Conservation (phyloP, 1,140 invertebrate genomes). For the Panagrolaimus sp. region DNA sequence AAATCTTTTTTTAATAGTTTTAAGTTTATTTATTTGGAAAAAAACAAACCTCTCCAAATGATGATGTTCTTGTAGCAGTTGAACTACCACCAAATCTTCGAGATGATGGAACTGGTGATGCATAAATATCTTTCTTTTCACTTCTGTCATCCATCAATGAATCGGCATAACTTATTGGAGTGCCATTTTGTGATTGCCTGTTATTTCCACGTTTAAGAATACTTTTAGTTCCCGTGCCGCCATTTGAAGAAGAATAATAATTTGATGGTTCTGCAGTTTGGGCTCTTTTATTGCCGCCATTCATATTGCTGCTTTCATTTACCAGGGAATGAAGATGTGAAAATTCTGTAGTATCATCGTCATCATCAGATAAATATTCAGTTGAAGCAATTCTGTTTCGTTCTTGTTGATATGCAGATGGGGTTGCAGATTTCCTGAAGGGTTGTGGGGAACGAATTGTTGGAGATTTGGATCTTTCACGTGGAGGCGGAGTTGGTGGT, state of each 20-base stretch:
- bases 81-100: no score
- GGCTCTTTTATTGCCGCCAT: no score
- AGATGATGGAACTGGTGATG: no score
- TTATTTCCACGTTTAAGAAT: constrained; percentile 2
- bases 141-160: no score
- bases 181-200: no score
- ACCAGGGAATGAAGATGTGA: neutral
- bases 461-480: constrained; percentile 25
- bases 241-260: neutral
- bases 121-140: no score
- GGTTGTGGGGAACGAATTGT: constrained; percentile 1
- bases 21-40: no score
- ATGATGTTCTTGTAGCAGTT: no score
- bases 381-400: neutral
- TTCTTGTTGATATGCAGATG: constrained; percentile 10
- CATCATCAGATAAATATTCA: neutral
- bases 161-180: no score
- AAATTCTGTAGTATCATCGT: constrained; percentile 9
- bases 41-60: no score
- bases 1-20: no score
- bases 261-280: neutral
- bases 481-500: constrained; percentile 53
- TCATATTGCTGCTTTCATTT: neutral
- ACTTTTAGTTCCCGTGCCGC: neutral
- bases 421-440: neutral